Evolutionary conservation across 2,113 vertebrate genomes (phyloP), one percentile per base, ranked within the genome.

Genomic region (Nycticebus coucang): DNA sequence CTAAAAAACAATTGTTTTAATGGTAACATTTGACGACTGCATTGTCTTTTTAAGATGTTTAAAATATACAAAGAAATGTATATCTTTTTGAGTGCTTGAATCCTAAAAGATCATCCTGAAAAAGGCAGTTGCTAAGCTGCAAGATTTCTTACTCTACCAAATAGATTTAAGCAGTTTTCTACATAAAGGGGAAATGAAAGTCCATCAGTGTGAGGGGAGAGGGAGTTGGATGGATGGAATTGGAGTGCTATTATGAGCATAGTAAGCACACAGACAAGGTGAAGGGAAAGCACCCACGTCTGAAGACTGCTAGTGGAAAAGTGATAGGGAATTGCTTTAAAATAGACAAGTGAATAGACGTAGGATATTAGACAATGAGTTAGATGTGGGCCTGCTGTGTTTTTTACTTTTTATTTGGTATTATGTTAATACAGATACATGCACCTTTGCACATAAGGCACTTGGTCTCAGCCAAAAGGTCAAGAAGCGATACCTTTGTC

Each of bases 11-110:
- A 41, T 53, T 71, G 37, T 45, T 33, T 19, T 59, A 35, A 55
- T 72, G 41, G 72, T 83, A 72, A 35, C 24, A 41, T 92, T 79
- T 89, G 50, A 62, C 74, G 13, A 53, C 35, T 91, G 17, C 8
- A 30, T 59, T 91, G 9, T 50, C 12, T 74, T 75, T 74, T 87
- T 60, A 86, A 33, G 22, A 83, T 62, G 9, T 77, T 91, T 86
- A 79, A 93, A 90, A 1, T 78, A 41, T 41, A 4, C 80, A 89
- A 69, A 68, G 17, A 93, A 94, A 50, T 71, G 11, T 83, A 83
- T 87, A 66, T 66, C 62, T 83, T 83, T 95, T 93, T 92, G 80
- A 89, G 81, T 64, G 24, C 69, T 28, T 68, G 8, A 74, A 82
- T 79, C 13, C 72, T 88, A 84, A 82, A 92, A 94, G 35, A 86